Percentiles rank a stretch among this genome's conserved stretches.
Conservation (phyloP, 2,113 vertebrate genomes). For the Copsychus sechellarum region DNA sequence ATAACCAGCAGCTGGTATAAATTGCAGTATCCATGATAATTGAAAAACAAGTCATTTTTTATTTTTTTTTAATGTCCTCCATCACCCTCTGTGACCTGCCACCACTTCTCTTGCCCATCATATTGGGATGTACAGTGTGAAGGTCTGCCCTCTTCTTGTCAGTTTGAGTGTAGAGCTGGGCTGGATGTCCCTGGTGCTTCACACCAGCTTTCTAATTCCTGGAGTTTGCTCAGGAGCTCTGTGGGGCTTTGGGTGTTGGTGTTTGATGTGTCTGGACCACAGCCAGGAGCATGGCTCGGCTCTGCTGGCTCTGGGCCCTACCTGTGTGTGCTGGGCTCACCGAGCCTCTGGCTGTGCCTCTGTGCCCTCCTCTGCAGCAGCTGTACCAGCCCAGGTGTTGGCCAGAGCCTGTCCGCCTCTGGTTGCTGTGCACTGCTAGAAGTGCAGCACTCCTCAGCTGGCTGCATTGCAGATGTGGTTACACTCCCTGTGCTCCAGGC, state of each 20-base stretch:
- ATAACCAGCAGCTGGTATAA: not conserved
- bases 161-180: not conserved
- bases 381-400: not conserved
- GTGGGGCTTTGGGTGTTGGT: not conserved
- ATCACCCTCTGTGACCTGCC: not conserved
- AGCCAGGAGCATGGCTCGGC: accelerated
- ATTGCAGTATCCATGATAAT: not conserved
- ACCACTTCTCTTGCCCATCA: not conserved
- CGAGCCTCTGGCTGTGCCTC: not conserved
- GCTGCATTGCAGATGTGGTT: not conserved
- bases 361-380: not conserved
- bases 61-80: not conserved
- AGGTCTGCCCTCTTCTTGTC: not conserved
- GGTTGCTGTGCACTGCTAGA: not conserved
- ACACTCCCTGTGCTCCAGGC: not conserved
- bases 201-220: not conserved
- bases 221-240: not conserved
- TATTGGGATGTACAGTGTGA: not conserved
- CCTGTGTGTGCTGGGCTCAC: not conserved
- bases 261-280: not conserved
- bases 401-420: not conserved
- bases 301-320: not conserved
- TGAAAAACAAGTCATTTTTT: not conserved
- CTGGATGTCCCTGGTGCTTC: not conserved
- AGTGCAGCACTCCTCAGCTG: not conserved